Conservation (phyloP, 1,140 invertebrate genomes). For the Cyrtorhinus lividipennis region DNA sequence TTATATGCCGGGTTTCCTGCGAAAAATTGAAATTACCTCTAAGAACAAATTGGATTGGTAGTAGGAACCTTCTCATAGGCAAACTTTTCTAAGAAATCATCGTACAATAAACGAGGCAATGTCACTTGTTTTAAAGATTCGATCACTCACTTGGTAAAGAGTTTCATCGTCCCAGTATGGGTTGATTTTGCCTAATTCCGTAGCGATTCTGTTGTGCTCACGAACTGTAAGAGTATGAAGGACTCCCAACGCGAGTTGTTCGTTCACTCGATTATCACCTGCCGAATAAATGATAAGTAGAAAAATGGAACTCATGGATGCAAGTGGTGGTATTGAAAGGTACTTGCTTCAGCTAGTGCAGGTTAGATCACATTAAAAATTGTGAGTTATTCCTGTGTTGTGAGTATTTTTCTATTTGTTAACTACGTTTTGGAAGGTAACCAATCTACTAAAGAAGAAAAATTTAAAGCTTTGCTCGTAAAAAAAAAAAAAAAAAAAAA, state of each 20-base stretch:
- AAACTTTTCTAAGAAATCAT: too few relatives aligned
- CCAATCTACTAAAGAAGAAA: too few relatives aligned
- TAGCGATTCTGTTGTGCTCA: conserved; percentile 81
- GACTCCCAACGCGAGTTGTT: conserved; percentile 37
- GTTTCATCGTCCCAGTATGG: conserved; percentile 77
- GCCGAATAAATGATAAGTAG: too few relatives aligned
- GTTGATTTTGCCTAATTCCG: conserved; percentile 53
- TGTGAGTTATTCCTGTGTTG: not conserved
- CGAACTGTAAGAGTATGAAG: conserved; percentile 71
- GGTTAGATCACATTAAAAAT: not conserved
- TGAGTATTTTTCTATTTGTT: not conserved
- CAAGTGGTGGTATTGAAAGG: not conserved
- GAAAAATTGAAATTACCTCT: too few relatives aligned
- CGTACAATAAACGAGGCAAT: too few relatives aligned
- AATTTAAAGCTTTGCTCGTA: too few relatives aligned
- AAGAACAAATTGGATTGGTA: too few relatives aligned
- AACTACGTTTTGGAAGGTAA: too few relatives aligned
- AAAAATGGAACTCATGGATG: not conserved
- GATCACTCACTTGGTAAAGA: conserved; percentile 55
- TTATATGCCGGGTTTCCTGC: conserved; percentile 72
- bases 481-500: too few relatives aligned
- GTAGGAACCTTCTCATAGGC: too few relatives aligned
- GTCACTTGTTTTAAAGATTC: too few relatives aligned
- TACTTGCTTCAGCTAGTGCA: not conserved
- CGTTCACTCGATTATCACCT: conserved; percentile 36